Base-by-base conservation (phyloP, 2,888 invertebrate genomes). In the Kryphioiulus occultus region DNA sequence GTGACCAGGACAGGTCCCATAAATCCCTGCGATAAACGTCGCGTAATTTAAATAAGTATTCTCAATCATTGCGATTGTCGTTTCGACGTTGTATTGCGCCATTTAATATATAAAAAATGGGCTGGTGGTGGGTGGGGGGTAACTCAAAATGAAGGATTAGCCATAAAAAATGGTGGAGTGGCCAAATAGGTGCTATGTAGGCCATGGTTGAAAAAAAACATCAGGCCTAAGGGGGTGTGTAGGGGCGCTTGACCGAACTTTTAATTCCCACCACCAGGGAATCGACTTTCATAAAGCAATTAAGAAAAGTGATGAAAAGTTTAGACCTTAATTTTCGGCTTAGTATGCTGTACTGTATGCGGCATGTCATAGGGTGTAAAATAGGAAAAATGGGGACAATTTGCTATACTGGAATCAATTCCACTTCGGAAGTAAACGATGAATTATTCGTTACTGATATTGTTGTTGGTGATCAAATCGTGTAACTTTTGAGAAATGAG, bases 161-260 rank as follows among this genome's bases (percentile, higher is more conserved):
- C 68, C 68, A 22, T 68, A 68, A 68, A 68, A 59, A 22, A 68
- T 68, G 68, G 68, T 26, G 22, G 22, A 68, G 26, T 26, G 68
- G 68, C 68, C 68, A 5, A 68, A 26, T 68, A 68, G 68, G 26
- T 26, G 68, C 22, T 68, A 68, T 68, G 22, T 68, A 68, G 68
- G 68, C 68, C 68, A 68, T n/a, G 68, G 68, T 68, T 68, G 22
- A 10, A 26, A 68, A 26, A 26, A 68, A 68, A 68, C n/a, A n/a
- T n/a, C n/a, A n/a, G n/a, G n/a, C n/a, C 0, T 10, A 26, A 26
- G 26, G 68, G 68, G 26, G 68, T 68, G 68, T 22, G 68, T 68
- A 22, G 68, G 68, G 68, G 68, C 68, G 68, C 68, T 68, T 68
- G 68, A 68, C 68, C 68, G 68, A 68, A 10, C 68, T 26, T 68